A percentile compares a stretch with the other conserved stretches of the same genome.
These are phyloP conservation scores for Papilio demoleus DNA, from an alignment of 2,888 invertebrate genomes.

Conservation along the genomic window DNA sequence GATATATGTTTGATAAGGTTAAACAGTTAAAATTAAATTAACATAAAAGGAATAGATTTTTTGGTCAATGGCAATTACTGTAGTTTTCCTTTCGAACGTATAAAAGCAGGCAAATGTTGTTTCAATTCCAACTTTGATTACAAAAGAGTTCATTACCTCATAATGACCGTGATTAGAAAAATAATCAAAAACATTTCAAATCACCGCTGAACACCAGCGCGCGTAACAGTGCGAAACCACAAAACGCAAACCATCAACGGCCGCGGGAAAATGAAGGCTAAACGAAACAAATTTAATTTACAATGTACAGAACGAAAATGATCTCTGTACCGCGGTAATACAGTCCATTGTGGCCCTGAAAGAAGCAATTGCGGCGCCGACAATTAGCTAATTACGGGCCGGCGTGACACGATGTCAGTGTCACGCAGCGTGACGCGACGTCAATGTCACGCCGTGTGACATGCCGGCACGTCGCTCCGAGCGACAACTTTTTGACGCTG, in stretches of 20 bases:
- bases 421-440: conserved; percentile 59
- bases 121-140: not conserved
- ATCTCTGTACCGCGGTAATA: not conserved
- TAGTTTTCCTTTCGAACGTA: not conserved
- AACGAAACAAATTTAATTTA: conserved; percentile 23
- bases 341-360: conserved; percentile 6
- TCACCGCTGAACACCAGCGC: not conserved
- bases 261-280: conserved; percentile 32
- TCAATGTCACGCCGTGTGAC: conserved; percentile 61
- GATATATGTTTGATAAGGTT: not conserved
- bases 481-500: conserved; percentile 71
- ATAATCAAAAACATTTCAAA: conserved; percentile 12
- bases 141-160: not conserved
- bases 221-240: conserved; percentile 16
- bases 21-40: not conserved
- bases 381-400: conserved; percentile 74
- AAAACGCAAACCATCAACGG: conserved; percentile 30
- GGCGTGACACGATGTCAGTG: conserved; percentile 59
- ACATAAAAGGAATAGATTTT: not conserved
- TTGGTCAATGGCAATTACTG: not conserved
- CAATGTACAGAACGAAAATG: not conserved
- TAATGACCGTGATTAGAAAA: conserved; percentile 8
- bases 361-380: conserved; percentile 45
- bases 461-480: conserved; percentile 51
- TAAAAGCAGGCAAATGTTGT: not conserved